Percentiles rank a stretch among this genome's conserved stretches.
Conservation (phyloP, 2,113 vertebrate species). For the Megaleporinus macrocephalus region DNA sequence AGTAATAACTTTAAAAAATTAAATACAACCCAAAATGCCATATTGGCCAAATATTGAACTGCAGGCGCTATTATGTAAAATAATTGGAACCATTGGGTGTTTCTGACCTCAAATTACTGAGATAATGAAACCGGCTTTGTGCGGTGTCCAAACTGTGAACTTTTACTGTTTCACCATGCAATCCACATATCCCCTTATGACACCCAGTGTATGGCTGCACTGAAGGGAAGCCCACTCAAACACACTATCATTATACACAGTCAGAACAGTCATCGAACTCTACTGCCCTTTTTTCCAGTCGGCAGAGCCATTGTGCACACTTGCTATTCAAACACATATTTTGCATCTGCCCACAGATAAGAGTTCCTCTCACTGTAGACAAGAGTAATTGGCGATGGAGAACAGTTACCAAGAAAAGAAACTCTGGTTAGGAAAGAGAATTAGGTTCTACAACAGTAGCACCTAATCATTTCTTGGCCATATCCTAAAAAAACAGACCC, state of each 20-base stretch:
- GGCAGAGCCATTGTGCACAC: background rate
- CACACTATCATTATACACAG: constrained; percentile 26
- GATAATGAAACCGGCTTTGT: constrained; percentile 29
- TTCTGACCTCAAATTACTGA: constrained; percentile 23
- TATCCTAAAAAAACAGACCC: background rate
- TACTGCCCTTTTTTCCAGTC: constrained; percentile 6
- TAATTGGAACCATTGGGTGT: constrained; percentile 27
- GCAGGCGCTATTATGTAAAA: constrained; percentile 26
- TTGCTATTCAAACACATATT: background rate
- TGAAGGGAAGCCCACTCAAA: constrained; percentile 11
- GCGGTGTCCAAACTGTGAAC: constrained; percentile 6
- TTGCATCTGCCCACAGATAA: background rate
- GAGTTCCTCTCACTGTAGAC: background rate
- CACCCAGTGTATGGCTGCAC: background rate
- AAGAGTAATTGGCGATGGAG: background rate
- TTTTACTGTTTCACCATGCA: constrained; percentile 6
- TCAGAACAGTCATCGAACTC: background rate
- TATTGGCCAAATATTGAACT: constrained; percentile 13
- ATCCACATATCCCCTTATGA: constrained; percentile 18
- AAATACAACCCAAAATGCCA: constrained; percentile 37
- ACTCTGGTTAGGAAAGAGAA: background rate
- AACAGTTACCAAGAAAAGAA: background rate
- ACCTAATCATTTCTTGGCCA: background rate
- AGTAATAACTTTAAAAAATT: background rate
- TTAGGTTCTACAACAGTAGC: background rate